A percentile compares a stretch with the other conserved stretches of the same genome.
These are phyloP conservation scores for Thalassoma bifasciatum DNA, from an alignment of 2,113 vertebrate species.

Conservation along the genomic window DNA sequence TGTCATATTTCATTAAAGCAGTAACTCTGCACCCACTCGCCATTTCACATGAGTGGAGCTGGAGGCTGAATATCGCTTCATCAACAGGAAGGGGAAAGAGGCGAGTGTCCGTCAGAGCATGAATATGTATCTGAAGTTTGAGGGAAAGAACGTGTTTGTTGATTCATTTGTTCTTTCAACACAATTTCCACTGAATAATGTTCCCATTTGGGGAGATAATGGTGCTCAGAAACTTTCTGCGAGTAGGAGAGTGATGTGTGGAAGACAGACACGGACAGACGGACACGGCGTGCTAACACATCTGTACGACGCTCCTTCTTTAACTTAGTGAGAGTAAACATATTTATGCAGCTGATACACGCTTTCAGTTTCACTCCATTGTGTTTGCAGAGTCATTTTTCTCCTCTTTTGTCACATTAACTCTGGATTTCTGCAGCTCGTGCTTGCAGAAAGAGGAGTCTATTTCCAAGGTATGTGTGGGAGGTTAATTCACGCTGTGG, in stretches of 20 bases:
- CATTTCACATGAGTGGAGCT: slow-evolving; percentile 38
- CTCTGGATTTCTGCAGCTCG: slow-evolving; percentile 5
- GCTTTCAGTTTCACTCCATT: slow-evolving; percentile 51
- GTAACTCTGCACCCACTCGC: neutral
- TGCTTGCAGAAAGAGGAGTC: slow-evolving; percentile 10
- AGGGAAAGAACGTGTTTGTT: slow-evolving; percentile 35
- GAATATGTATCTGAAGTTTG: slow-evolving; percentile 68
- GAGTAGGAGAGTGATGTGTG: slow-evolving; percentile 5
- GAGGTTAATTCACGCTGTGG: slow-evolving; percentile 31
- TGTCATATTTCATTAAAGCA: slow-evolving; percentile 45
- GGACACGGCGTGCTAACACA: slow-evolving; percentile 9
- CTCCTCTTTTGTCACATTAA: slow-evolving; percentile 48
- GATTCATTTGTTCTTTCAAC: slow-evolving; percentile 71
- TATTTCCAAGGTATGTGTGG: slow-evolving; percentile 30
- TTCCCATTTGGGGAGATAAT: slow-evolving; percentile 40
- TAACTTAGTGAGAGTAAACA: slow-evolving; percentile 41
- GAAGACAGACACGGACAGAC: slow-evolving; percentile 42
- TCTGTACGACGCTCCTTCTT: slow-evolving; percentile 28
- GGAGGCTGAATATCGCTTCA: slow-evolving; percentile 44
- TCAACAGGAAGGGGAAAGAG: slow-evolving; percentile 47
- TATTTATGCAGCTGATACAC: slow-evolving; percentile 41
- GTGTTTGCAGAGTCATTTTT: slow-evolving; percentile 46
- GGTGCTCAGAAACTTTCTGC: slow-evolving; percentile 35
- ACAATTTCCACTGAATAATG: slow-evolving; percentile 62
- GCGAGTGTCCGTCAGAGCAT: slow-evolving; percentile 59